These are phyloP conservation scores for Arrhamphus sclerolepis DNA, from an alignment of 2,797 vertebrate genomes.

Conservation along the genomic window DNA sequence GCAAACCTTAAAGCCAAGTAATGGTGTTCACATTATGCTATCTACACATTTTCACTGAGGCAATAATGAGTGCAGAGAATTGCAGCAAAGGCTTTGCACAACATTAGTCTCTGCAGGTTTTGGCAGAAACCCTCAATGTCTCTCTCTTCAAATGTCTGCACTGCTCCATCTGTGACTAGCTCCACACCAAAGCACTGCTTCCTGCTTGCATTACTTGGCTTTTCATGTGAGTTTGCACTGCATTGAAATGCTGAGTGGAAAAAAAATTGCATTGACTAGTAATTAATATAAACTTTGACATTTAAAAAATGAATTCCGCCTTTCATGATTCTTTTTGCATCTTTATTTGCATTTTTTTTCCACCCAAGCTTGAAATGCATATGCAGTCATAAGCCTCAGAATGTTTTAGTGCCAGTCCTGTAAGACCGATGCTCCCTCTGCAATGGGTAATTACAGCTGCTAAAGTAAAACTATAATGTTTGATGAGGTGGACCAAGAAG, in stretches of 20 bases:
- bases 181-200: slow-evolving; percentile 5
- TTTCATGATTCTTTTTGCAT: background rate
- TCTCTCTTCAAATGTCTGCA: slow-evolving; percentile 1
- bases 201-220: background rate
- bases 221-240: slow-evolving; percentile 1
- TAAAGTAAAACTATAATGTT: background rate
- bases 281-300: too few relatives aligned
- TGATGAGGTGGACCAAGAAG: background rate
- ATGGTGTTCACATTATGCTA: slow-evolving; percentile 43
- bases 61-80: slow-evolving; percentile 8
- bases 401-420: too few relatives aligned
- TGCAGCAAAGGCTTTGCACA: slow-evolving; percentile 28
- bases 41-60: slow-evolving; percentile 27
- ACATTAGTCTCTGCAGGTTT: slow-evolving; percentile 15
- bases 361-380: too few relatives aligned
- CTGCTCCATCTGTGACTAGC: background rate
- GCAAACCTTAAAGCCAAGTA: slow-evolving; percentile 42
- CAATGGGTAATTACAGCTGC: too few relatives aligned
- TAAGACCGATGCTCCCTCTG: too few relatives aligned
- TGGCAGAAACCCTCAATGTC: slow-evolving; percentile 2
- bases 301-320: background rate
- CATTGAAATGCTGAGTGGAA: background rate
- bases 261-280: background rate
- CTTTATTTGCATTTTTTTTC: background rate
- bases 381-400: too few relatives aligned